These are phyloP conservation scores for Rhinella marina DNA, from an alignment of 2,797 vertebrate genomes.

Conservation along the genomic window DNA sequence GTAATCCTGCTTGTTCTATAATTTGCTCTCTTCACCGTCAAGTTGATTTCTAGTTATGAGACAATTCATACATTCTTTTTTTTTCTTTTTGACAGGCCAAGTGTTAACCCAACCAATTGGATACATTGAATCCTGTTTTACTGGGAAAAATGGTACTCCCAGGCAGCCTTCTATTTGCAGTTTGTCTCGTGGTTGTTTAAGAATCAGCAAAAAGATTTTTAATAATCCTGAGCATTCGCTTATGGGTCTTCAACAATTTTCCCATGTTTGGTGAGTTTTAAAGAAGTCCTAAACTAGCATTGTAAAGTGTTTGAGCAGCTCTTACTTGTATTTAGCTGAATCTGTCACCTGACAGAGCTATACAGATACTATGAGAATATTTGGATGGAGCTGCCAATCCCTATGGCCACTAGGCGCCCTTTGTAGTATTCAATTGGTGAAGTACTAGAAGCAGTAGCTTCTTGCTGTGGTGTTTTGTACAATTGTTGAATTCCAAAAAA, in stretches of 20 bases:
- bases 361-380: not conserved
- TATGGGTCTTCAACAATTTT: conserved; percentile 85
- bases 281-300: not conserved
- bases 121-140: conserved; percentile 86
- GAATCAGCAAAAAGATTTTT: conserved; percentile 80
- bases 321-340: not conserved
- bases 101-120: conserved; percentile 85
- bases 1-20: too few species aligned
- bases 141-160: conserved; percentile 85
- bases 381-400: not conserved
- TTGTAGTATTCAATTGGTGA: too few species aligned
- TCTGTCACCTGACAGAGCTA: not conserved
- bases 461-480: too few species aligned
- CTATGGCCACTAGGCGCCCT: too few species aligned
- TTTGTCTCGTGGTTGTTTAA: conserved; percentile 80
- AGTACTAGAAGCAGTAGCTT: too few species aligned
- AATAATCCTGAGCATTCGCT: conserved; percentile 87
- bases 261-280: conserved; percentile 84
- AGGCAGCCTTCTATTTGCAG: conserved; percentile 85
- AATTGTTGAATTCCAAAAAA: too few species aligned
- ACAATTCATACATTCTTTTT: not conserved
- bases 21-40: not conserved
- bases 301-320: not conserved
- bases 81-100: conserved; percentile 72
- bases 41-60: not conserved